phyloP scores from a whole-genome alignment of 2,797 vertebrate genomes.

The Poeciliopsis infans region DNA sequence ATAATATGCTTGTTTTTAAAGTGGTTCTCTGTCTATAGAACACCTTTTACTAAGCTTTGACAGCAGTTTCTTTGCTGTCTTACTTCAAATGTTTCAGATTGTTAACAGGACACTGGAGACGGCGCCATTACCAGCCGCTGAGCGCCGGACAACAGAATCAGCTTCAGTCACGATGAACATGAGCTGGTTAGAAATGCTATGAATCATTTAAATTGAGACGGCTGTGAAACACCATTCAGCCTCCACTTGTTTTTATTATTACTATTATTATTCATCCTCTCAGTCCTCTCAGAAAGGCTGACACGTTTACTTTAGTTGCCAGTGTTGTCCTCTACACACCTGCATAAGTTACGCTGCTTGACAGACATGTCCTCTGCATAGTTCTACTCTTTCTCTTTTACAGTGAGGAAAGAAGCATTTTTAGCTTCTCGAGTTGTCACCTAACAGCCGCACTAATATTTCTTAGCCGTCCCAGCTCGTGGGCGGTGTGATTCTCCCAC shows the following conservation, averaged over 20 bases:
- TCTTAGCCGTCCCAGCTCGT: slow-evolving; percentile 29
- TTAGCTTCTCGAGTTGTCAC: slow-evolving; percentile 13
- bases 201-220: background rate
- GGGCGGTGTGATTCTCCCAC: slow-evolving; percentile 62
- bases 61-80: too few species aligned
- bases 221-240: background rate
- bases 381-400: background rate
- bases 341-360: background rate
- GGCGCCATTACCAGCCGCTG: background rate
- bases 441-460: slow-evolving; percentile 19
- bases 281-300: too few species aligned
- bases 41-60: background rate
- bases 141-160: background rate
- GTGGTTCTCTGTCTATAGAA: background rate
- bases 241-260: background rate
- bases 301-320: background rate
- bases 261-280: background rate
- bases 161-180: background rate
- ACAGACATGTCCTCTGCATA: background rate
- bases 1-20: too few species aligned
- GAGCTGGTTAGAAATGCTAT: background rate
- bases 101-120: background rate
- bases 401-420: slow-evolving; percentile 7
- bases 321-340: background rate
- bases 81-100: background rate